Evolutionary conservation across 2,888 invertebrate species (phyloP), one percentile per base, ranked within the genome.

Genomic region (Polietes domitor): DNA sequence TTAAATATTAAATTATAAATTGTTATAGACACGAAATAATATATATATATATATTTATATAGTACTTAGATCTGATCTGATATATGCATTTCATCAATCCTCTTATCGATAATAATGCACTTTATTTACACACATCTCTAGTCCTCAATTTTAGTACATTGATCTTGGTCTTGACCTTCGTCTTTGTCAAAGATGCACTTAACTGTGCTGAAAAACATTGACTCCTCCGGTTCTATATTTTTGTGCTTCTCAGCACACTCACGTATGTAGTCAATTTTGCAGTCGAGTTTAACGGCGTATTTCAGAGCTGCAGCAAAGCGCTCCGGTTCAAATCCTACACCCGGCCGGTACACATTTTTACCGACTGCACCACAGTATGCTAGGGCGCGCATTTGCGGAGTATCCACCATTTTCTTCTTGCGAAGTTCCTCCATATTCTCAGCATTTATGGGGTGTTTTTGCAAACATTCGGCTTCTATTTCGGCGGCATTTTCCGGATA

Each of bases 391-490:
- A 80, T 68, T 0, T 26, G 17, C 0, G 26, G 32, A 4, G 79
- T 68, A 73, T 85, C 61, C 3, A 77, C 71, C 10, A 77, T 74
- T 5, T 77, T 73, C 15, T 77, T 75, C 17, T 70, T 10, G 2
- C 19, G n/a, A 10, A 84, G 50, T 68, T 84, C 55, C 3, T 15
- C 78, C 9, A 77, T 26, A 12, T 61, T 55, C 17, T 61, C 37
- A 1, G 58, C 58, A 10, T 70, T 61, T 6, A 73, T 3, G 2
- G 53, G n/a, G 10, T 77, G 21, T 7, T 75, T 37, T 2, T 73
- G 9, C 12, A 53, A 21, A 21, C 86, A 86, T 19, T 82, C 58
- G 24, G 37, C 21, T 10, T 41, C 28, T 28, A 74, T 70, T 3
- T 43, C 72, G 37, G 41, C 21, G 24, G 32, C 9, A 26, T 82